Conservation (phyloP, 2,888 invertebrate genomes). For the Andrena trimmerana region DNA sequence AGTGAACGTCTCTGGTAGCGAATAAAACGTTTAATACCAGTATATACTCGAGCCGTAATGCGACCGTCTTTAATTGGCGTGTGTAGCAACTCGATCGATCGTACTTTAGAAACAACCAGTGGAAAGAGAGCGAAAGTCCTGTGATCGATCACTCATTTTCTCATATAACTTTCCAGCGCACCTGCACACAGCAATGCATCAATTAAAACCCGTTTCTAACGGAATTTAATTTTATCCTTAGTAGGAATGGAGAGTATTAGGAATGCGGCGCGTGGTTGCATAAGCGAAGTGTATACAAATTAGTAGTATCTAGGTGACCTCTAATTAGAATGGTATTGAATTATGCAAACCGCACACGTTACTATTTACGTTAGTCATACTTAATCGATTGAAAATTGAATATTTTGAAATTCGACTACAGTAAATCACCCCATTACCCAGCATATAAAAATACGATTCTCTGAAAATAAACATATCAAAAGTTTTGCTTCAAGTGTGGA, state of each 20-base stretch:
- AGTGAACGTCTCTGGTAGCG: neutral
- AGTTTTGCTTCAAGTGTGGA: too few relatives aligned
- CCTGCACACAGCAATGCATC: constrained; percentile 26
- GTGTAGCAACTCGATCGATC: constrained; percentile 42
- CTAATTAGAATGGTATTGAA: constrained; percentile 39
- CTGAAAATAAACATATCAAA: too few relatives aligned
- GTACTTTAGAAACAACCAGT: constrained; percentile 14
- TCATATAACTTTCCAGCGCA: constrained; percentile 15
- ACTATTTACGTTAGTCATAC: neutral
- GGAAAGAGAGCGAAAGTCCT: constrained; percentile 58
- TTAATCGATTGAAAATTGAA: neutral
- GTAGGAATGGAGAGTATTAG: constrained; percentile 8
- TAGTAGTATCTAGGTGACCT: constrained; percentile 26
- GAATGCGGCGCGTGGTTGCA: constrained; percentile 29
- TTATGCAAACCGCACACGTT: neutral
- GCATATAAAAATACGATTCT: too few relatives aligned
- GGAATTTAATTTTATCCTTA: constrained; percentile 21
- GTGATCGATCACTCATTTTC: constrained; percentile 54
- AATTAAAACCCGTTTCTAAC: constrained; percentile 37
- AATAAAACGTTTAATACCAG: constrained; percentile 19
- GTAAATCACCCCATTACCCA: neutral
- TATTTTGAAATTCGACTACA: neutral
- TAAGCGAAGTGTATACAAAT: constrained; percentile 27
- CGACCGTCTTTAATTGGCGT: constrained; percentile 38
- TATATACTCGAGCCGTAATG: constrained; percentile 9